phyloP scores from a whole-genome alignment of 2,888 invertebrate genomes.

The Osmoderma eremita region DNA sequence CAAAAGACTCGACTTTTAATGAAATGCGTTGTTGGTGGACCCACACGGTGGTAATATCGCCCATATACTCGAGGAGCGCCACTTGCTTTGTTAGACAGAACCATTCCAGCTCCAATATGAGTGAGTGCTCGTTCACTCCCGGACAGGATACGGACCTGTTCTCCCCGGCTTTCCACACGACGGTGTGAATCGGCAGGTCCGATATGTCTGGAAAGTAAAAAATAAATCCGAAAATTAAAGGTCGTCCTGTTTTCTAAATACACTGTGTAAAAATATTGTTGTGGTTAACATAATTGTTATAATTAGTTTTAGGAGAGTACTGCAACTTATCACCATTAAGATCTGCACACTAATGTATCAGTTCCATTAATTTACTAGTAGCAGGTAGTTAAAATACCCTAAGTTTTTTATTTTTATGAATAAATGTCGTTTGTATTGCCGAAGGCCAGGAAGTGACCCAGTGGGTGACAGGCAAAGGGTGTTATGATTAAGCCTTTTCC shows the following conservation, averaged over 20 bases:
- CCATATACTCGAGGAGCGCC: constrained; percentile 67
- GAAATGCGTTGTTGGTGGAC: constrained; percentile 68
- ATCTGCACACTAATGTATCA: no score
- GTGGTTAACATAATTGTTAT: no score
- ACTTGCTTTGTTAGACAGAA: constrained; percentile 62
- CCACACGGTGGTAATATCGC: constrained; percentile 66
- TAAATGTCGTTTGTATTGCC: no score
- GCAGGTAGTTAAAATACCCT: no score
- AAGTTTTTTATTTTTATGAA: no score
- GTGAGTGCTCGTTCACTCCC: constrained; percentile 73
- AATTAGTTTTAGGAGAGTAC: no score
- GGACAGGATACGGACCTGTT: constrained; percentile 75
- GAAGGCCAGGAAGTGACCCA: background rate
- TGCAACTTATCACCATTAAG: no score
- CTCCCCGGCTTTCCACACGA: constrained; percentile 72
- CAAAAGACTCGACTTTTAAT: constrained; percentile 70
- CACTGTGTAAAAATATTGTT: no score
- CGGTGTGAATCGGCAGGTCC: constrained; percentile 68
- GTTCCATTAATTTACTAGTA: no score
- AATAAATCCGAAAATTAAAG: constrained; percentile 15
- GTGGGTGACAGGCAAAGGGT: constrained; percentile 6
- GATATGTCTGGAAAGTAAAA: constrained; percentile 68
- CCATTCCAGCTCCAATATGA: constrained; percentile 74
- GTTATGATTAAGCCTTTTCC: constrained; percentile 7
- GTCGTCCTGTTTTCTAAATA: no score